Evolutionary conservation across 2,797 vertebrate species (phyloP).

Genomic region (Amblyraja radiata): DNA sequence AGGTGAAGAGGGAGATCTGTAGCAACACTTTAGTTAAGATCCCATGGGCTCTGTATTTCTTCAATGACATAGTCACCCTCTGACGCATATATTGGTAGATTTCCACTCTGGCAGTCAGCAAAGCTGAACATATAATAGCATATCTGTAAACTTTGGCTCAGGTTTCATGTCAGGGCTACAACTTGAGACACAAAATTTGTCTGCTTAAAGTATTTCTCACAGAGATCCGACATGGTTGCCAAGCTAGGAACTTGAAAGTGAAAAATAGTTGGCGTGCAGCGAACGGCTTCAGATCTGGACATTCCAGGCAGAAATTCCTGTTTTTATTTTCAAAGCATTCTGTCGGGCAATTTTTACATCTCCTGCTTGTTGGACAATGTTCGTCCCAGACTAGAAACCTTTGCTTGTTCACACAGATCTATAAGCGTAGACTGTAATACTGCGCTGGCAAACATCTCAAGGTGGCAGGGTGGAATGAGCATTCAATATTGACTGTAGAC

Average conservation of each 20-base stretch:
- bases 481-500: not conserved
- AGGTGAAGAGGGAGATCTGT: not conserved
- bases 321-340: constrained; percentile 6
- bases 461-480: not conserved
- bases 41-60: constrained; percentile 1
- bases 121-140: not conserved
- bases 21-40: not conserved
- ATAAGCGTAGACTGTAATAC: not conserved
- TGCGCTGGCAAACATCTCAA: not conserved
- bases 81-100: constrained; percentile 6
- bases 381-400: not conserved
- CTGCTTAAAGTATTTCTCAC: constrained; percentile 27
- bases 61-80: constrained; percentile 14
- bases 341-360: not conserved
- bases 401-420: not conserved
- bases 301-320: not conserved
- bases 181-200: not conserved
- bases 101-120: constrained; percentile 22
- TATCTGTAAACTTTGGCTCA: constrained; percentile 29
- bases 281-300: not conserved
- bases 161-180: constrained; percentile 17
- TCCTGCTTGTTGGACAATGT: not conserved
- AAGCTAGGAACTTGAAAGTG: not conserved
- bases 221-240: constrained; percentile 20
- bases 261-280: constrained; percentile 12